These are phyloP conservation scores for Tribolium freemani DNA, from an alignment of 2,888 invertebrate species.

Conservation along the genomic window DNA sequence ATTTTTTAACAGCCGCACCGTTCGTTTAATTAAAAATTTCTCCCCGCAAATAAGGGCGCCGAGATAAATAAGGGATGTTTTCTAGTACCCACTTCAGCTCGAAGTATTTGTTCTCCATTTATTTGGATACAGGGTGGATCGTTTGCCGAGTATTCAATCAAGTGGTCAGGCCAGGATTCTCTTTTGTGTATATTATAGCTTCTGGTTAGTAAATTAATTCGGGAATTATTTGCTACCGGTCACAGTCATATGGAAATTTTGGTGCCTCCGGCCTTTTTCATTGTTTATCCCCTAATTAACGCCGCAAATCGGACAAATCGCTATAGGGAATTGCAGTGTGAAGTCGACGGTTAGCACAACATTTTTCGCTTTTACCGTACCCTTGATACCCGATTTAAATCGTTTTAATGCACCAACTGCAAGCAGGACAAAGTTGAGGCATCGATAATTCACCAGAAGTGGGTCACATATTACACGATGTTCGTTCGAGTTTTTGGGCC, in stretches of 20 bases:
- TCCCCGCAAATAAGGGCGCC: constrained; percentile 39
- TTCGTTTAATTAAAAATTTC: constrained; percentile 50
- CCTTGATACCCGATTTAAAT: constrained; percentile 2
- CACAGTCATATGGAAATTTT: constrained; percentile 54
- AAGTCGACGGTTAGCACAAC: constrained; percentile 34
- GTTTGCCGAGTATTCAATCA: constrained; percentile 42
- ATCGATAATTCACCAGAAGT: neutral
- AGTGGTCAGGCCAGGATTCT: constrained; percentile 25
- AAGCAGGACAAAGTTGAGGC: neutral
- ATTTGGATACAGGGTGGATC: constrained; percentile 36
- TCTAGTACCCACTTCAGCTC: constrained; percentile 44
- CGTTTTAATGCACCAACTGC: neutral
- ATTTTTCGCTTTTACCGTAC: constrained; percentile 20
- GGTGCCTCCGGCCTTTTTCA: constrained; percentile 48
- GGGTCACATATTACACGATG: neutral
- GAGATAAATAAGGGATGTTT: constrained; percentile 50
- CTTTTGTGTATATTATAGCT: constrained; percentile 17
- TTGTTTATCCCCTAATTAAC: constrained; percentile 57
- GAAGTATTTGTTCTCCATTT: constrained; percentile 37
- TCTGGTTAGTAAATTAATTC: constrained; percentile 24
- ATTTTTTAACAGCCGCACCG: constrained; percentile 34
- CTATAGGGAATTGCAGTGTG: constrained; percentile 37
- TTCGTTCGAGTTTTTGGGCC: neutral
- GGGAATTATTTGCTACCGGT: constrained; percentile 49
- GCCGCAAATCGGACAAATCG: constrained; percentile 51